phyloP scores from a whole-genome alignment of 1,140 invertebrate genomes.

The Scylla paramamosain region DNA sequence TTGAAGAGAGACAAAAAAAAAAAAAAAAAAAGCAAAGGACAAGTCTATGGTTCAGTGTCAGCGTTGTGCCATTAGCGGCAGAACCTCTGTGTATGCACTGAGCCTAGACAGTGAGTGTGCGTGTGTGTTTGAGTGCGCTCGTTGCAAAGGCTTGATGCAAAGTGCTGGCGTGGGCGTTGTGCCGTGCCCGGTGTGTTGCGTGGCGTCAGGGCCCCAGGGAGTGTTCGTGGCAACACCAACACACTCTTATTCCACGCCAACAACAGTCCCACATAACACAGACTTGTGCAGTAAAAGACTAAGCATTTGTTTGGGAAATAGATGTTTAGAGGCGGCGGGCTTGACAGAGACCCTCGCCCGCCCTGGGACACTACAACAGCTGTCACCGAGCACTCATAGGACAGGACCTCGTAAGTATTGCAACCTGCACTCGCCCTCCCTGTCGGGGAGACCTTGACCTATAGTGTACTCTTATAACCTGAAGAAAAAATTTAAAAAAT shows the following conservation, averaged over 20 bases:
- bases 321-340: not conserved
- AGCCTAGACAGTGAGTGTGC: not conserved
- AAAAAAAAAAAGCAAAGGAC: not conserved
- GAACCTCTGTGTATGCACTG: not conserved
- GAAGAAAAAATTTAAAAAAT: too few species aligned
- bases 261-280: not conserved
- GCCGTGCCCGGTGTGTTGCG: not conserved
- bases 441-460: too few species aligned
- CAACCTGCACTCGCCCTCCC: not conserved
- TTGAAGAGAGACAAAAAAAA: not conserved
- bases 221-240: not conserved
- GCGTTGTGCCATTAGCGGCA: not conserved
- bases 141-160: not conserved
- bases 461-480: too few species aligned
- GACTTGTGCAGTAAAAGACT: not conserved
- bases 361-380: not conserved
- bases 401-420: slow-evolving; percentile 6
- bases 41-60: not conserved
- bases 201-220: not conserved
- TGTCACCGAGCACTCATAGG: not conserved
- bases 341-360: not conserved
- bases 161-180: not conserved
- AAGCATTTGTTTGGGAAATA: not conserved
- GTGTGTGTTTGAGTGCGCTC: not conserved
- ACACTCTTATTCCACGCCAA: not conserved